A percentile compares a stretch with the other conserved stretches of the same genome.
These are phyloP conservation scores for Selene dorsalis DNA, from an alignment of 2,797 vertebrate genomes.

Conservation along the genomic window DNA sequence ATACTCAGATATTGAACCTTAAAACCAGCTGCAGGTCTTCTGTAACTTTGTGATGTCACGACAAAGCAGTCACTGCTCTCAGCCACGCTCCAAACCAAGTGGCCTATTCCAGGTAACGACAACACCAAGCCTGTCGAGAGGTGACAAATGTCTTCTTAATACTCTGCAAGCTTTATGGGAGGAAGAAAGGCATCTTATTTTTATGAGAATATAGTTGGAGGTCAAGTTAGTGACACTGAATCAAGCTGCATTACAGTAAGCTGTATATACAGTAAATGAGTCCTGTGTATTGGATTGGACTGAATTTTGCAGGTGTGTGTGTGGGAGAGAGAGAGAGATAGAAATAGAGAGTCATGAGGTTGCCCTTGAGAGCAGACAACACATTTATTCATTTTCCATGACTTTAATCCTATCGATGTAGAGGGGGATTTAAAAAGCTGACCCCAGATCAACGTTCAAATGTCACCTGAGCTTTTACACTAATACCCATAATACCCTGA, in stretches of 20 bases:
- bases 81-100: too few relatives aligned
- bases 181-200: background rate
- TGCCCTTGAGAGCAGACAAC: conserved; percentile 17
- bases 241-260: background rate
- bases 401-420: conserved; percentile 24
- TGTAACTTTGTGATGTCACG: too few relatives aligned
- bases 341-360: background rate
- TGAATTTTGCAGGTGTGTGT: background rate
- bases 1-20: too few relatives aligned
- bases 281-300: background rate
- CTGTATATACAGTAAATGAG: background rate
- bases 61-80: too few relatives aligned
- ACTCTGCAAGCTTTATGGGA: background rate
- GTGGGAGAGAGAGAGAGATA: background rate
- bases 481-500: conserved; percentile 45
- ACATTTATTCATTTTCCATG: background rate
- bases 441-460: conserved; percentile 9
- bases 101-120: too few relatives aligned
- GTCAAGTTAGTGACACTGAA: background rate
- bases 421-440: conserved; percentile 22
- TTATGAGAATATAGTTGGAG: background rate
- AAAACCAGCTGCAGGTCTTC: too few relatives aligned
- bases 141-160: background rate
- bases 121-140: too few relatives aligned
- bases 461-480: conserved; percentile 40